phyloP scores from a whole-genome alignment of 2,888 invertebrate genomes.

The Drosophila melanosoma region DNA sequence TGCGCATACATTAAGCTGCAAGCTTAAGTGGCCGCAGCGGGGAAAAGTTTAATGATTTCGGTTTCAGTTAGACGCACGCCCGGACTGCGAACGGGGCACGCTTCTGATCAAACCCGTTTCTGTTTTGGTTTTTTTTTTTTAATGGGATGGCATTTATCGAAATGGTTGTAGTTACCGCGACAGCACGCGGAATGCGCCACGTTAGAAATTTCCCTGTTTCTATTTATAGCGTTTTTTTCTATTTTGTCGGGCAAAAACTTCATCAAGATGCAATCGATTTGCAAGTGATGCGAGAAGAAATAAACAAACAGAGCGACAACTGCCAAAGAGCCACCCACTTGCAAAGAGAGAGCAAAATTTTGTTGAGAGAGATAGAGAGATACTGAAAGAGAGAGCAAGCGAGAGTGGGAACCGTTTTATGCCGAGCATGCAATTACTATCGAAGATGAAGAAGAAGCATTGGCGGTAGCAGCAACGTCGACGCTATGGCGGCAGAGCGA shows the following conservation, averaged over 20 bases:
- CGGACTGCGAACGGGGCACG: conserved; percentile 52
- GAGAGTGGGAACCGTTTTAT: conserved; percentile 40
- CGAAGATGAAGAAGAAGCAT: conserved; percentile 40
- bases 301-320: conserved; percentile 63
- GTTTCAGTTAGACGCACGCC: conserved; percentile 70
- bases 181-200: conserved; percentile 55
- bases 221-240: conserved; percentile 58
- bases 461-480: conserved; percentile 32
- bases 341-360: conserved; percentile 15
- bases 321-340: conserved; percentile 46
- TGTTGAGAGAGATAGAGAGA: neutral
- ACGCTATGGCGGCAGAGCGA: conserved; percentile 64
- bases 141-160: conserved; percentile 70
- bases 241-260: conserved; percentile 53
- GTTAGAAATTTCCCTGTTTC: conserved; percentile 72
- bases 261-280: conserved; percentile 74
- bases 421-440: conserved; percentile 59
- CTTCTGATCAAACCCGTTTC: conserved; percentile 74
- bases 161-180: conserved; percentile 21
- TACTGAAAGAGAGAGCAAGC: conserved; percentile 8
- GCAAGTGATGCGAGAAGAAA: conserved; percentile 71
- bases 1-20: conserved; percentile 61
- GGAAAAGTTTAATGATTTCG: conserved; percentile 73
- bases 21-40: conserved; percentile 52
- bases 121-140: conserved; percentile 18